Conservation (phyloP, 2,113 vertebrate species). For the Rhea pennata region DNA sequence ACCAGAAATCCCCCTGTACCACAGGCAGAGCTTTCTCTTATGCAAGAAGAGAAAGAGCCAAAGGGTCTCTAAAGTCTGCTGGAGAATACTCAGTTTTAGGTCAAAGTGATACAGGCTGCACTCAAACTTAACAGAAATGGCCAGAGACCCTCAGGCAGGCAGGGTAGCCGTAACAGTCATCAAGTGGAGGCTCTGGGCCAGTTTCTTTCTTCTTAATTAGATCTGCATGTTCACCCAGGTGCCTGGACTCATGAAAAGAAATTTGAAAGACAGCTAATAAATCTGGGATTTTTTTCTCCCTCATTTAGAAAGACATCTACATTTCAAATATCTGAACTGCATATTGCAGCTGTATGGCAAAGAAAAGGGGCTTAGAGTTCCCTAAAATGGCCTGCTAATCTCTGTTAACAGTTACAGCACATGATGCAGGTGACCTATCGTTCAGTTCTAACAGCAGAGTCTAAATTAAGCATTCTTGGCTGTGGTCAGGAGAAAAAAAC, state of each 20-base stretch:
- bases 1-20: constrained; percentile 31
- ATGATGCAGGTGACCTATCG: not conserved
- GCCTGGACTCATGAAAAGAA: not conserved
- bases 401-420: not conserved
- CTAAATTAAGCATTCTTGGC: not conserved
- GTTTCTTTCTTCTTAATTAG: not conserved
- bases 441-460: not conserved
- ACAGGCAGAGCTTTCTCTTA: constrained; percentile 6
- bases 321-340: not conserved
- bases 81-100: not conserved
- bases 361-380: not conserved
- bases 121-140: not conserved
- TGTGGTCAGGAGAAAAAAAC: not conserved
- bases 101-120: not conserved
- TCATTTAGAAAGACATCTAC: not conserved
- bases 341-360: not conserved
- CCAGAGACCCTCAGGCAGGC: not conserved
- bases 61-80: not conserved
- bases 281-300: not conserved
- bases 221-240: not conserved
- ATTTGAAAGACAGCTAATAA: not conserved
- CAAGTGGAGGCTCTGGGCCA: not conserved
- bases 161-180: not conserved
- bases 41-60: constrained; percentile 24
- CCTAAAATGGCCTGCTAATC: not conserved